Evolutionary conservation across 2,113 vertebrate species (phyloP).

Genomic region (Orthonyx spaldingii): DNA sequence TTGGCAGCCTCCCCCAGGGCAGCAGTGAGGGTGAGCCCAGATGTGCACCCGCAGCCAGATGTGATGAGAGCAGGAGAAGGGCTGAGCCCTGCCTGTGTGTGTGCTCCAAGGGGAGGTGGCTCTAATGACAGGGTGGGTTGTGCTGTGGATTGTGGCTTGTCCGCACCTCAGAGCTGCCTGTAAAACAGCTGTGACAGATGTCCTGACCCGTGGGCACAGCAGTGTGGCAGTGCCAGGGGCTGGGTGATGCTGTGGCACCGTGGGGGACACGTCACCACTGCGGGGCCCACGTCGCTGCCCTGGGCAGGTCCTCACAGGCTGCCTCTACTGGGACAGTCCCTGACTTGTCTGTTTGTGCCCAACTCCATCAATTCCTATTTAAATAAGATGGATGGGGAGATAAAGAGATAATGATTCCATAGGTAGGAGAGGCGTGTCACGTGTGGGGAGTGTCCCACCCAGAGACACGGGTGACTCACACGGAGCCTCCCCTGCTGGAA

Average conservation of each 20-base stretch:
- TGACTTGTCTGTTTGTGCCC: slow-evolving; percentile 49
- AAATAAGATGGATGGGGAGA: slow-evolving; percentile 42
- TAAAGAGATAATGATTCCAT: slow-evolving; percentile 32
- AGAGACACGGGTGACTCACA: neutral
- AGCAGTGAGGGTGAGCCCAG: neutral
- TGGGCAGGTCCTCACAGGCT: slow-evolving; percentile 14
- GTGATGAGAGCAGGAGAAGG: neutral
- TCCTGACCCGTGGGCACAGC: neutral
- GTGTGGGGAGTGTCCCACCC: neutral
- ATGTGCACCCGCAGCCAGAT: neutral
- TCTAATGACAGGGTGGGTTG: slow-evolving; percentile 47
- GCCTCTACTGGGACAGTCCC: neutral
- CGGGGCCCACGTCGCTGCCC: rapidly evolving
- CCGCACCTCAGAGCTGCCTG: neutral
- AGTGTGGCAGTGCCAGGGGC: neutral
- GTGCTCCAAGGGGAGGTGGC: neutral
- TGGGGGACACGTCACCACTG: neutral
- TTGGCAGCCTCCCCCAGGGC: neutral
- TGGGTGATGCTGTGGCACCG: neutral
- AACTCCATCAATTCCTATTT: slow-evolving; percentile 24
- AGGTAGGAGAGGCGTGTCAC: neutral
- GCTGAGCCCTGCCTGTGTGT: rapidly evolving
- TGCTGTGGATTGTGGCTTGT: slow-evolving; percentile 18
- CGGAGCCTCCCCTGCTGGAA: neutral
- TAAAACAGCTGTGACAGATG: neutral